Conservation (phyloP, 2,797 vertebrate species). For the Huso huso region DNA sequence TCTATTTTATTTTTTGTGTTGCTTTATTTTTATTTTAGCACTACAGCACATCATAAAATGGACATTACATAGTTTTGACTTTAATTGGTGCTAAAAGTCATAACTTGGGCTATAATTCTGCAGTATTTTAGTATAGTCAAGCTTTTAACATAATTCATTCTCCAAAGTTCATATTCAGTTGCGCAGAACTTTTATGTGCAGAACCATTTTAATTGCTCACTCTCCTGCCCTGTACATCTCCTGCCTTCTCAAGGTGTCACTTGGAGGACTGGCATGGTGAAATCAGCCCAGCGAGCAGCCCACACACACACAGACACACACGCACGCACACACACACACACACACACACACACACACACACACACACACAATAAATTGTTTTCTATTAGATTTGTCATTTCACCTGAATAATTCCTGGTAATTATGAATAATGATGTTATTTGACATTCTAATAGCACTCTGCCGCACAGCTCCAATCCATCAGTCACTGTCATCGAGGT, state of each 20-base stretch:
- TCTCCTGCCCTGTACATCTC: slow-evolving; percentile 23
- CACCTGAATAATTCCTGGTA: slow-evolving; percentile 68
- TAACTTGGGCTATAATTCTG: too few species aligned
- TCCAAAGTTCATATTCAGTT: too few species aligned
- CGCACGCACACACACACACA: slow-evolving; percentile 1
- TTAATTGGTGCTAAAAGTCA: too few species aligned
- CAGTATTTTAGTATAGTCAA: too few species aligned
- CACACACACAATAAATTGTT: slow-evolving; percentile 42
- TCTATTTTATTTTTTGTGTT: too few species aligned
- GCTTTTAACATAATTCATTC: too few species aligned
- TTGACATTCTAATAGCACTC: slow-evolving; percentile 66
- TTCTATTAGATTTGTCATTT: slow-evolving; percentile 62
- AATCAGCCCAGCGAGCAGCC: slow-evolving; percentile 46
- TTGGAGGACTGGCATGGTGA: slow-evolving; percentile 38
- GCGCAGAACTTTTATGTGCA: too few species aligned
- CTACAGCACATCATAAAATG: too few species aligned
- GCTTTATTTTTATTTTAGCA: too few species aligned
- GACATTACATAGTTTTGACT: too few species aligned
- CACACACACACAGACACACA: slow-evolving; percentile 29
- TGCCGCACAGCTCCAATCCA: slow-evolving; percentile 60
- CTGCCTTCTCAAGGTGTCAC: slow-evolving; percentile 27
- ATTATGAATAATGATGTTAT: slow-evolving; percentile 82
- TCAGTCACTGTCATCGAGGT: slow-evolving; percentile 67
- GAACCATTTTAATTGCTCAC: slow-evolving; percentile 14
- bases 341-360: slow-evolving; percentile 2